These are phyloP conservation scores for Hemistola chrysoprasaria DNA, from an alignment of 2,888 invertebrate species.

Conservation along the genomic window DNA sequence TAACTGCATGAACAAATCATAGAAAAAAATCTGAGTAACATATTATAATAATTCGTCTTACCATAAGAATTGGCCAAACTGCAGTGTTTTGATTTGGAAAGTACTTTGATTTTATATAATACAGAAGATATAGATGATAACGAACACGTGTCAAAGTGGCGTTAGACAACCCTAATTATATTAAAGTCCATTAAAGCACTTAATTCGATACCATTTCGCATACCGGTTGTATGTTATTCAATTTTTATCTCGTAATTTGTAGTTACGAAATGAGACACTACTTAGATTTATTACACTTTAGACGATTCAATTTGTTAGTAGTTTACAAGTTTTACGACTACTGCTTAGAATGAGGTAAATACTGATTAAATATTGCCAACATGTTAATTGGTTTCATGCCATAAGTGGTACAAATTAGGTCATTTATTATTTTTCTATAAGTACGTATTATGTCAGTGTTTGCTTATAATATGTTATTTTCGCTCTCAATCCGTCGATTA, in stretches of 20 bases:
- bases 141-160: slow-evolving; percentile 9
- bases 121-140: too few species aligned
- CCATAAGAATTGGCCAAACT: too few species aligned
- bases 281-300: slow-evolving; percentile 28
- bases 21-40: too few species aligned
- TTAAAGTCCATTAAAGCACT: slow-evolving; percentile 69
- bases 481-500: too few species aligned
- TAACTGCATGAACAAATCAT: too few species aligned
- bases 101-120: too few species aligned
- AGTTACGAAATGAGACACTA: slow-evolving; percentile 43
- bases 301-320: slow-evolving; percentile 33
- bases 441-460: too few species aligned
- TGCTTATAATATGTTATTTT: too few species aligned
- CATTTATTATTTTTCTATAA: slow-evolving; percentile 10
- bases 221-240: slow-evolving; percentile 65
- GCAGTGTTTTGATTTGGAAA: too few species aligned
- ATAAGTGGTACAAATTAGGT: slow-evolving; percentile 14
- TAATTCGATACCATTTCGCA: slow-evolving; percentile 69
- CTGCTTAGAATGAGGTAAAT: slow-evolving; percentile 16
- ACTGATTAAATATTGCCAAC: slow-evolving; percentile 15
- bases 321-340: slow-evolving; percentile 26
- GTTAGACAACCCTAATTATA: slow-evolving; percentile 22
- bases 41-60: too few species aligned
- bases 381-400: slow-evolving; percentile 23
- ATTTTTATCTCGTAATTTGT: slow-evolving; percentile 51